Percentiles rank a stretch among this genome's conserved stretches.
Evolutionary conservation across 2,888 invertebrate species (phyloP).

Genomic region (Aspidiotus rigidus): DNA sequence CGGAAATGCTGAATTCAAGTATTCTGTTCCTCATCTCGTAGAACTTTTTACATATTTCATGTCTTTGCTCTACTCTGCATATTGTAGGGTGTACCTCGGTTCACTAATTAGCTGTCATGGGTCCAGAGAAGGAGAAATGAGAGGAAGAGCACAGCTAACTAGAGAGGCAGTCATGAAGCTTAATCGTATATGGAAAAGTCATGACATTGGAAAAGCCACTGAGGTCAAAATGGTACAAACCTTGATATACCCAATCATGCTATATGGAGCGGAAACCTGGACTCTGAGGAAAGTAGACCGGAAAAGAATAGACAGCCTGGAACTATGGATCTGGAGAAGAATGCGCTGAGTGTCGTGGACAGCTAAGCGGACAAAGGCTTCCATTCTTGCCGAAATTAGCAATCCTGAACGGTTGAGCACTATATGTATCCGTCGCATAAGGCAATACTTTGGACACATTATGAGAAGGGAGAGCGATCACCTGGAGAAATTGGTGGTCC

Average conservation of each 20-base stretch:
- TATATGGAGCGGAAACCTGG: slow-evolving; percentile 9
- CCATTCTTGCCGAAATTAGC: not conserved
- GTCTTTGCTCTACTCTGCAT: too few species aligned
- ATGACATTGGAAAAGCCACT: not conserved
- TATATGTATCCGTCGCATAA: not conserved
- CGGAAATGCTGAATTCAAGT: too few species aligned
- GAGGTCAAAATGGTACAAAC: slow-evolving; percentile 2
- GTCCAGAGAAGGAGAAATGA: not conserved
- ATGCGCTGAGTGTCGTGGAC: not conserved
- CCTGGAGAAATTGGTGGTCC: not conserved
- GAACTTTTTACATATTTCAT: too few species aligned
- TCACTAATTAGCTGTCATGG: too few species aligned
- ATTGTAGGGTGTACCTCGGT: too few species aligned
- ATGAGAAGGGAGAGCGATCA: not conserved
- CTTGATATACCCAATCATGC: not conserved
- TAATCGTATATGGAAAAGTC: too few species aligned
- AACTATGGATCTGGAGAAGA: slow-evolving; percentile 12
- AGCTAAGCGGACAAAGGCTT: not conserved
- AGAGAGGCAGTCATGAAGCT: slow-evolving; percentile 5
- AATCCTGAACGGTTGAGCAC: not conserved
- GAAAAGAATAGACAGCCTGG: slow-evolving; percentile 3
- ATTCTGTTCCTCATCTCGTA: too few species aligned
- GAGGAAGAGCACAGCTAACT: not conserved
- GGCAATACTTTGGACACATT: not conserved
- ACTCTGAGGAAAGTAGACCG: not conserved